Evolutionary conservation across 2,113 vertebrate genomes (phyloP).

Genomic region (Sigmodon hispidus): DNA sequence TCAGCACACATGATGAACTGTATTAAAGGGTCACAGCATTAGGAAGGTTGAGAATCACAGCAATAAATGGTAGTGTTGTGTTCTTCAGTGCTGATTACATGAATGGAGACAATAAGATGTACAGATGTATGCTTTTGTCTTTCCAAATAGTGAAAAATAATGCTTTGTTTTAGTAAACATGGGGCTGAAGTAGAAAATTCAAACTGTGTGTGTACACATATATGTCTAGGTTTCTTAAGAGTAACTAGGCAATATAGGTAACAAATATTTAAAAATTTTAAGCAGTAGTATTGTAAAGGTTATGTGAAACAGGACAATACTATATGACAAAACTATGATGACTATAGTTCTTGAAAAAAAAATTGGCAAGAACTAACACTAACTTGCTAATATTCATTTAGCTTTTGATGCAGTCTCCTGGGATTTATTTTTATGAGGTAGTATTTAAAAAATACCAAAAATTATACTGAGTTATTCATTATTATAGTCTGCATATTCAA

Average conservation of each 20-base stretch:
- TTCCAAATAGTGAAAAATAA: constrained; percentile 31
- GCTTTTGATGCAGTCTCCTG: too few species aligned
- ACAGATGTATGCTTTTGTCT: neutral
- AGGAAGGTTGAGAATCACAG: too few species aligned
- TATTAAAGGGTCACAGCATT: too few species aligned
- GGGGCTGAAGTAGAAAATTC: neutral
- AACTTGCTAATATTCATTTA: neutral
- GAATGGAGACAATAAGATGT: neutral
- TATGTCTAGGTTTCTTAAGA: neutral
- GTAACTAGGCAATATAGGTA: constrained; percentile 21
- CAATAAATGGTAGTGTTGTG: neutral
- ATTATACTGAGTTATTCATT: too few species aligned
- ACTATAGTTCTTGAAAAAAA: neutral
- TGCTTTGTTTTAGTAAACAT: neutral
- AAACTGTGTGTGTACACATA: neutral
- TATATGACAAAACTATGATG: too few species aligned
- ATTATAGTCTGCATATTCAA: too few species aligned
- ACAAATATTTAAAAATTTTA: neutral
- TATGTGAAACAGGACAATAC: neutral
- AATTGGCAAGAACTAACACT: neutral
- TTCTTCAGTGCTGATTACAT: neutral
- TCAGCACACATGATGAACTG: too few species aligned
- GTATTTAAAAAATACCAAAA: too few species aligned
- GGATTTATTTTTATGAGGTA: too few species aligned
- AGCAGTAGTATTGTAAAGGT: neutral